Percentiles rank a stretch among this genome's conserved stretches.
Conservation (phyloP, 2,888 invertebrate genomes). For the Muscina levida region DNA sequence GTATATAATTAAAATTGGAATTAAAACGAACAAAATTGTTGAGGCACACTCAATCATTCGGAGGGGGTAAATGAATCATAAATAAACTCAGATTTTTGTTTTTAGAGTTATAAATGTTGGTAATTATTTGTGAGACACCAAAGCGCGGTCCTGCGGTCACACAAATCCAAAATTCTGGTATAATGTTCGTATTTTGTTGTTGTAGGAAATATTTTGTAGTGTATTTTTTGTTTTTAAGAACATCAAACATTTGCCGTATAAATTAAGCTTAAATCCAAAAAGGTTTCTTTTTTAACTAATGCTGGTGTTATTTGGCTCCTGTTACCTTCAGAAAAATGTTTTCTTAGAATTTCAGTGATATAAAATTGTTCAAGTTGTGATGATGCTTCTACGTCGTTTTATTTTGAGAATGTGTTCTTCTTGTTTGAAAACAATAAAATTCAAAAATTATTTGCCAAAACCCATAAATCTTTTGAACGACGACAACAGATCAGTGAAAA, state of each 20-base stretch:
- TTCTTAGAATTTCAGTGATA: conserved; percentile 47
- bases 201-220: conserved; percentile 9
- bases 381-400: conserved; percentile 42
- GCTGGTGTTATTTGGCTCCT: neutral
- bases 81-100: conserved; percentile 14
- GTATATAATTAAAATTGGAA: conserved; percentile 50
- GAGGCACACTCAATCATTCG: no score
- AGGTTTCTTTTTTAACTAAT: conserved; percentile 3
- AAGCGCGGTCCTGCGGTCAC: neutral
- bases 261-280: conserved; percentile 43
- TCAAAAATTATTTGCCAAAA: conserved; percentile 53
- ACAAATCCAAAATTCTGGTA: conserved; percentile 7
- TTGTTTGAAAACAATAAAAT: conserved; percentile 41
- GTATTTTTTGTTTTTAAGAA: neutral
- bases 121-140: conserved; percentile 26
- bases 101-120: conserved; percentile 32
- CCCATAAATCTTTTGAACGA: conserved; percentile 53
- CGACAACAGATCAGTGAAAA: conserved; percentile 20
- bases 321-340: conserved; percentile 47
- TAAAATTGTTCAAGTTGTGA: conserved; percentile 30
- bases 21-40: conserved; percentile 23
- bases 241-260: conserved; percentile 38
- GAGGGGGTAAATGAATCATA: conserved; percentile 44
- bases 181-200: neutral
- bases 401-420: neutral